A percentile compares a stretch with the other conserved stretches of the same genome.
Conservation (phyloP, 2,888 invertebrate genomes). For the Pristionchus fissidentatus region DNA sequence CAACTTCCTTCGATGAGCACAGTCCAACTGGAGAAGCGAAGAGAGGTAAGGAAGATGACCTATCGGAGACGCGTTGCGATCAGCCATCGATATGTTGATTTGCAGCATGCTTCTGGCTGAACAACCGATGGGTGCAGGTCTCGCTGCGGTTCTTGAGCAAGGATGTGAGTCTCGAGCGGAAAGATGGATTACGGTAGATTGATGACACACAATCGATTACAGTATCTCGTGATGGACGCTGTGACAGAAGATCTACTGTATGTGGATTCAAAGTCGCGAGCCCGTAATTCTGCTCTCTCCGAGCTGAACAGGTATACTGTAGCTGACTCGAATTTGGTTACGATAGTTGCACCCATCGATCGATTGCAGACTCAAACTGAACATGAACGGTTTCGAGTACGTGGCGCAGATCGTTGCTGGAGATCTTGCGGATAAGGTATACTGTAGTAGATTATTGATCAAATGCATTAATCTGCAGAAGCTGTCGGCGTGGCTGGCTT, state of each 20-base stretch:
- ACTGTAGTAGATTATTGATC: not conserved
- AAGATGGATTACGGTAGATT: not conserved
- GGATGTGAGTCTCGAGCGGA: not conserved
- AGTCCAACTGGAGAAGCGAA: slow-evolving; percentile 35
- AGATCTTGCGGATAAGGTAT: slow-evolving; percentile 33
- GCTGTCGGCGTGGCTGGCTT: slow-evolving; percentile 23
- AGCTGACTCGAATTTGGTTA: not conserved
- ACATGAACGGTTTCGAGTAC: slow-evolving; percentile 33
- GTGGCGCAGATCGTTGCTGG: slow-evolving; percentile 40
- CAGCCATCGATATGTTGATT: not conserved
- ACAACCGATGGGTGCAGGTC: slow-evolving; percentile 5
- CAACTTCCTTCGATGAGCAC: not conserved
- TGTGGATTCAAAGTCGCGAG: not conserved
- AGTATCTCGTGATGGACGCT: slow-evolving; percentile 26
- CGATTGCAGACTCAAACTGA: slow-evolving; percentile 12
- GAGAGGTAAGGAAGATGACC: slow-evolving; percentile 1
- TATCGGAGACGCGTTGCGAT: slow-evolving; percentile 10
- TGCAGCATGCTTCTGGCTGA: slow-evolving; percentile 2
- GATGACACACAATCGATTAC: not conserved
- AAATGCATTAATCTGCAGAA: not conserved
- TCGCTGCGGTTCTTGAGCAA: slow-evolving; percentile 27
- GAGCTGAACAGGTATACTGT: slow-evolving; percentile 5
- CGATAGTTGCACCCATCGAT: not conserved
- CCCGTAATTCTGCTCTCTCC: not conserved
- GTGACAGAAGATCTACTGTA: slow-evolving; percentile 9